Evolutionary conservation across 2,797 vertebrate species (phyloP).

Genomic region (Epinephelus coioides): DNA sequence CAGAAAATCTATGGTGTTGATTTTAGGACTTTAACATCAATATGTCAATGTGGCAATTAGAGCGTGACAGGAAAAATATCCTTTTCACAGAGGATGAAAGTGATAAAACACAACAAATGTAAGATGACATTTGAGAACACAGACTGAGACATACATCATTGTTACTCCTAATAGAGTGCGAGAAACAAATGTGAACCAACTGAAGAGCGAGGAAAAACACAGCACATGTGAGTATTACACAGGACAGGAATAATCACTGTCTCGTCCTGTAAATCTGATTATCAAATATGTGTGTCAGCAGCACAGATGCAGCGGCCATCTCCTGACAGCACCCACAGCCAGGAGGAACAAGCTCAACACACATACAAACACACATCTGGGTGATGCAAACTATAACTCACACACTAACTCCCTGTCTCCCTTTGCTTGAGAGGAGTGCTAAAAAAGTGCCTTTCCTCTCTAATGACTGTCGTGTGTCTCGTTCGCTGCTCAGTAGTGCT

Average conservation of each 20-base stretch:
- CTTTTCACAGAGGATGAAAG: neutral
- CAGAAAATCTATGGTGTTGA: constrained; percentile 62
- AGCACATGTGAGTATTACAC: neutral
- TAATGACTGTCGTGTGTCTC: neutral
- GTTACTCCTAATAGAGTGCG: neutral
- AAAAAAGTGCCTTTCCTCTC: constrained; percentile 4
- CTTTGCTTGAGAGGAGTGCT: neutral
- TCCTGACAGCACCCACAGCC: constrained; percentile 1
- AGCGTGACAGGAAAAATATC: constrained; percentile 49
- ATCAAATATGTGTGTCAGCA: constrained; percentile 1
- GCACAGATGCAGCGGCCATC: neutral
- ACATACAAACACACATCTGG: constrained; percentile 23
- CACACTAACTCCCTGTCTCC: constrained; percentile 1
- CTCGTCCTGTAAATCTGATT: constrained; percentile 5
- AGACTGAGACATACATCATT: neutral
- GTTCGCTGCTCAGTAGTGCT: neutral
- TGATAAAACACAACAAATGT: neutral
- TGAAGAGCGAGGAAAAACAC: neutral
- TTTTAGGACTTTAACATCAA: constrained; percentile 51
- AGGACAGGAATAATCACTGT: neutral
- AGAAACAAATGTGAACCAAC: neutral
- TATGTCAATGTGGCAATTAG: constrained; percentile 61
- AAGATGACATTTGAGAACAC: neutral
- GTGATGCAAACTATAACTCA: constrained; percentile 1
- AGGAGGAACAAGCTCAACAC: neutral